Conservation (phyloP, 1,140 invertebrate genomes). For the Akabosia matsudoensis region DNA sequence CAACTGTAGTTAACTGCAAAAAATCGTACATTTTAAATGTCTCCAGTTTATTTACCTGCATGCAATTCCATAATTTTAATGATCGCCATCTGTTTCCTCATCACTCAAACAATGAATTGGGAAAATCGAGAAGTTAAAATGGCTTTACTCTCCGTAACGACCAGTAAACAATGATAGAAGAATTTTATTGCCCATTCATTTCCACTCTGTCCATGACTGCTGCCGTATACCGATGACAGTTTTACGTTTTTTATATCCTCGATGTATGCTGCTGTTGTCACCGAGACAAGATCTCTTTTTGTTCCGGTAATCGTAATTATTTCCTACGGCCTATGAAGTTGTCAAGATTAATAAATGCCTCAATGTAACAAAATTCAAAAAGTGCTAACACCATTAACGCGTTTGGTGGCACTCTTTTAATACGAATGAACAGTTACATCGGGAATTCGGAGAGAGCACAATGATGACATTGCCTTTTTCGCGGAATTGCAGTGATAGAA, state of each 20-base stretch:
- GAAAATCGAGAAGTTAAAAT: too few relatives aligned
- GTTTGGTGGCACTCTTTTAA: background rate
- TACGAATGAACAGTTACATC: too few relatives aligned
- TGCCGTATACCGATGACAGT: too few relatives aligned
- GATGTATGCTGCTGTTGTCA: background rate
- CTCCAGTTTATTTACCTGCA: too few relatives aligned
- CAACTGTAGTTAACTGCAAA: too few relatives aligned
- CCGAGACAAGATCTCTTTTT: background rate
- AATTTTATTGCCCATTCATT: background rate
- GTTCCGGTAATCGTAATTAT: background rate
- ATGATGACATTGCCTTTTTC: too few relatives aligned
- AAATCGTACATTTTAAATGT: too few relatives aligned
- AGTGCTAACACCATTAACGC: background rate
- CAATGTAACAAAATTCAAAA: too few relatives aligned
- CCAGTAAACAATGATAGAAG: background rate
- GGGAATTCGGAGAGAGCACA: too few relatives aligned
- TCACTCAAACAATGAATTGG: conserved; percentile 17
- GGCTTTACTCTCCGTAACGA: background rate
- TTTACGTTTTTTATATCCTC: background rate
- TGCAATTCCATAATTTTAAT: too few relatives aligned
- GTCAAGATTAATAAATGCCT: background rate
- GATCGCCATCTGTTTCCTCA: background rate
- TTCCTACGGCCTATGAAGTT: background rate
- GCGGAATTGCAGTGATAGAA: too few relatives aligned
- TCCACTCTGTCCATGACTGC: too few relatives aligned